A percentile compares a stretch with the other conserved stretches of the same genome.
These are phyloP conservation scores for Drosophila mercatorum DNA, from an alignment of 2,888 invertebrate species.

Conservation along the genomic window DNA sequence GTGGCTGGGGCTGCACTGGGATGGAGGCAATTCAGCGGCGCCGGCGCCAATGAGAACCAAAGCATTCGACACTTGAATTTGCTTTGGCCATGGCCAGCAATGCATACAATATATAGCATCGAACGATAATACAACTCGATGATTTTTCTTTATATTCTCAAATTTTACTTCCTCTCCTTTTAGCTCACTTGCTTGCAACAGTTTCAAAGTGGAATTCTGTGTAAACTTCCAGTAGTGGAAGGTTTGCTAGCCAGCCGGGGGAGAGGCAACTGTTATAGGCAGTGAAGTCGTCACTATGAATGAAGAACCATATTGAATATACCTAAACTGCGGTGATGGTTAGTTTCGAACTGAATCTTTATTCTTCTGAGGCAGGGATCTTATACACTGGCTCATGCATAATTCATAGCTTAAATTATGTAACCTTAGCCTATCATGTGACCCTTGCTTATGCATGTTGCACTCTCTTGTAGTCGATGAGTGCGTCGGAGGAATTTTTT, in stretches of 20 bases:
- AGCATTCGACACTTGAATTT: constrained; percentile 51
- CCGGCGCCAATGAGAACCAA: constrained; percentile 47
- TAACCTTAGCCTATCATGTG: too few species aligned
- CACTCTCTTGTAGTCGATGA: too few species aligned
- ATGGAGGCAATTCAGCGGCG: not conserved
- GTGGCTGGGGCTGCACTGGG: not conserved
- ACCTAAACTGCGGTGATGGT: too few species aligned
- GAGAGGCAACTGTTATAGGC: too few species aligned
- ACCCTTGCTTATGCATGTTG: too few species aligned
- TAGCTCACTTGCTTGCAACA: not conserved
- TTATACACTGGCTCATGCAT: too few species aligned
- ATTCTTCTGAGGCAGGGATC: too few species aligned
- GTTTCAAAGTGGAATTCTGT: constrained; percentile 46
- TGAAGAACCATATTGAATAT: too few species aligned
- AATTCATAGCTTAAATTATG: too few species aligned
- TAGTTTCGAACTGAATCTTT: too few species aligned
- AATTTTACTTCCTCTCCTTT: not conserved
- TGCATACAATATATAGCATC: constrained; percentile 55
- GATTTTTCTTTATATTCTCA: constrained; percentile 14
- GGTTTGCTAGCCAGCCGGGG: not conserved
- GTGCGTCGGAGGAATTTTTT: too few species aligned
- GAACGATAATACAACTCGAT: constrained; percentile 51
- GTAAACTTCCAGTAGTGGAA: constrained; percentile 29
- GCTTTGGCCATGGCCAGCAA: constrained; percentile 20
- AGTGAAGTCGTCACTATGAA: too few species aligned